Percentiles rank a stretch among this genome's conserved stretches.
Evolutionary conservation across 2,113 vertebrate genomes (phyloP).

Genomic region (Apteryx owenii): DNA sequence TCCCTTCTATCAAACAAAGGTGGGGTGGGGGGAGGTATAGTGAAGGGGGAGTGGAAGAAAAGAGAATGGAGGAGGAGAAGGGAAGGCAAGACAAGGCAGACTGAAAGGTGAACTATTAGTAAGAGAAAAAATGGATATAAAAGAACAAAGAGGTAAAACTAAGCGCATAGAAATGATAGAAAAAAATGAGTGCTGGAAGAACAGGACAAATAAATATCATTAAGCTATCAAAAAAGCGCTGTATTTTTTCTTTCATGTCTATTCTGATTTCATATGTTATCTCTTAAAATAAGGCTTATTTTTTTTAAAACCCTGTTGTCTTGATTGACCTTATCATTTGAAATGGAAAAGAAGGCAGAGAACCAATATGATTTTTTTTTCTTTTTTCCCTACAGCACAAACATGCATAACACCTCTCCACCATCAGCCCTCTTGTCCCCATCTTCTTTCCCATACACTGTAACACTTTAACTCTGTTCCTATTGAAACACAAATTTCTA

Average conservation of each 20-base stretch:
- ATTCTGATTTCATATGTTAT: not conserved
- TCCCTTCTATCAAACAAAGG: not conserved
- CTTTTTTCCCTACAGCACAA: not conserved
- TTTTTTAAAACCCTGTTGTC: not conserved
- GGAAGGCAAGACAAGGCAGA: not conserved
- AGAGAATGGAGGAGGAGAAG: not conserved
- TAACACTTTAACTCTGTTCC: not conserved
- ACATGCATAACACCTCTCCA: not conserved
- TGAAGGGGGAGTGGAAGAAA: not conserved
- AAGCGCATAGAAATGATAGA: not conserved
- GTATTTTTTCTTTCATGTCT: not conserved
- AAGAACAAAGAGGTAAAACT: not conserved
- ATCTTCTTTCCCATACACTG: not conserved
- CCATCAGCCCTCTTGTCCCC: not conserved
- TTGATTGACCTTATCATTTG: not conserved
- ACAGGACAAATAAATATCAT: not conserved
- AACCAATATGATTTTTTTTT: not conserved
- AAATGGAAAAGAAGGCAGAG: not conserved
- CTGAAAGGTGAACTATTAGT: not conserved
- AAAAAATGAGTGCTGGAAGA: not conserved
- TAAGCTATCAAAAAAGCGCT: not conserved
- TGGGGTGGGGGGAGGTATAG: not conserved
- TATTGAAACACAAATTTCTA: not conserved
- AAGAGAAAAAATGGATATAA: not conserved
- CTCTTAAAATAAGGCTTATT: not conserved